Base-by-base conservation (phyloP, 2,888 invertebrate species). In the Ashinkailepas kermadecensis region DNA sequence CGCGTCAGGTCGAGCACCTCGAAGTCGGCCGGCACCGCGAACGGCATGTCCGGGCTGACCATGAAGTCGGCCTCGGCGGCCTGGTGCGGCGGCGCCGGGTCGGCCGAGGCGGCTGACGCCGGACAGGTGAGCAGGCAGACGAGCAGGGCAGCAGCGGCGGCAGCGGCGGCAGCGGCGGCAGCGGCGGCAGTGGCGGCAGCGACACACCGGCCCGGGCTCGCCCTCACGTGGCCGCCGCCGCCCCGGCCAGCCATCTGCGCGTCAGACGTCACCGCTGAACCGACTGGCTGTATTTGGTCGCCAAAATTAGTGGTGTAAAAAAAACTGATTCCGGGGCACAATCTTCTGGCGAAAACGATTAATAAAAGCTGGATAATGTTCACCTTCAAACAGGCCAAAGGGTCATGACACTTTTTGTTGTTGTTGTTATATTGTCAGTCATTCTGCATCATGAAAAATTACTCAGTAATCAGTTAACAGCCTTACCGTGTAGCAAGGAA, bases 11-110 rank as follows among this genome's bases (percentile, higher is more conserved):
- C 74, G 18, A 13, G 39, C 8, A 54, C 74, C 74, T 74, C 18
- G 74, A 74, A 74, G 39, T 15, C 74, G 21, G 74, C 54, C 8
- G 74, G 74, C 39, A 74, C 74, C 74, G 18, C 74, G 54, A 74
- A 74, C 74, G 10, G 15, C 18, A 54, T 54, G 54, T 74, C 74
- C 54, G 74, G 74, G 18, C 74, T 74, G 18, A 74, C 11, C 39
- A 74, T 25, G 74, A 74, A 74, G 74, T 21, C 18, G 54, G 54
- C 74, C 15, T 74, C 74, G 39, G 15, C 74, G 74, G 54, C 74
- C 18, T 23, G 10, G 25, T 67, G 25, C 12, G 25, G 10, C 25
- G 12, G n/a, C 25, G 12, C 25, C 67, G 25, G 25, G 25, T 62
- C 62, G 15, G 62, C 62, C 15, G 62, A 15, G n/a, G 65, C 67